Base-by-base conservation (phyloP, 2,113 vertebrate species). In the Choloepus hoffmanni region DNA sequence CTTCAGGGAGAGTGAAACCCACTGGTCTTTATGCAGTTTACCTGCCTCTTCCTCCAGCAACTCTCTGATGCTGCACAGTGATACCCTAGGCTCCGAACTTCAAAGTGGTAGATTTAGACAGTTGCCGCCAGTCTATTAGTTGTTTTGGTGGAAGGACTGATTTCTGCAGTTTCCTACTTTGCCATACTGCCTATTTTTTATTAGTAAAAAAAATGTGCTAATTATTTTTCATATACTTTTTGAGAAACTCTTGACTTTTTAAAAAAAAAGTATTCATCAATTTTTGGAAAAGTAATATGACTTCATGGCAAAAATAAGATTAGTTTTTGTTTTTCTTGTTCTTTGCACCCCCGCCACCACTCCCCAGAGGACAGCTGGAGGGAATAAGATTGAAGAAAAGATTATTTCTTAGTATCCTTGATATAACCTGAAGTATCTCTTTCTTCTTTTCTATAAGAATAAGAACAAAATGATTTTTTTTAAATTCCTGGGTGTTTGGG, bases 261-360 rank as follows among this genome's bases (percentile, higher is more conserved):
- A 36, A 36, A 36, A 36, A 36, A 36, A 50, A 50, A 50, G 48
- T 50, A 50, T 11, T 50, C 11, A 50, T 11, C 48, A 50, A 50
- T 50, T 50, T 50, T 11, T 50, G 48, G 48, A 50, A 78, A 72
- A 94, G 85, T 89, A 74, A 23, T 65, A 94, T 78, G n/a, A 67
- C 40, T 83, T 82, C 0, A 16, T 86, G 53, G 30, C 60, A 95
- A 85, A 89, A 76, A 85, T 95, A 91, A 89, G 81, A 85, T 81
- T 68, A 79, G 23, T 53, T 86, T 93, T 92, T 67, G 63, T 77
- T 55, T 55, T 55, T 89, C 12, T 30, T 85, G 3, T 16, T 13
- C 50, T 26, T 53, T 67, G 40, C 85, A 68, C 14, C 50, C 43
- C 15, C 81, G 40, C 30, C 3, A 43, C 9, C 23, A 23, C 7